Evolutionary conservation across 2,888 invertebrate species (phyloP).

Genomic region (Cataglyphis cursor): DNA sequence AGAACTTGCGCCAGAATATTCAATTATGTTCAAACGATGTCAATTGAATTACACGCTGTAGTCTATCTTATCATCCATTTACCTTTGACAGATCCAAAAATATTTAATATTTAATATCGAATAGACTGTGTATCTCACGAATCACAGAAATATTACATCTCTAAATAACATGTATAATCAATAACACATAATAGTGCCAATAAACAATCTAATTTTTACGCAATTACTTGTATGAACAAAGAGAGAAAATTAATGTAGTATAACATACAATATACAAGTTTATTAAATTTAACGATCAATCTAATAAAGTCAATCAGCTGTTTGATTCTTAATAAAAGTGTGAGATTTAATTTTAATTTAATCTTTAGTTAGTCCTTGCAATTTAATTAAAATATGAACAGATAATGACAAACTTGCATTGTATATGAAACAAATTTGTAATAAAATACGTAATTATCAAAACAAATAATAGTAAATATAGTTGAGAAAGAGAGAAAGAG

Average conservation of each 20-base stretch:
- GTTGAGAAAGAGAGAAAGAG: background rate
- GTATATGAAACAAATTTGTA: background rate
- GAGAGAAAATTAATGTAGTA: background rate
- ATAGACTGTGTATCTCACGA: no score
- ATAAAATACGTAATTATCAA: background rate
- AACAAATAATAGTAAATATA: background rate
- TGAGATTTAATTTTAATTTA: background rate
- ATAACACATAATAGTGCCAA: background rate
- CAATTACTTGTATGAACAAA: background rate
- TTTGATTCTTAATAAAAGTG: background rate
- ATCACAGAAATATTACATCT: background rate
- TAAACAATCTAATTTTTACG: background rate
- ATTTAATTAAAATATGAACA: background rate
- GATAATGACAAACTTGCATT: background rate
- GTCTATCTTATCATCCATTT: conserved; percentile 23
- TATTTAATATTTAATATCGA: conserved; percentile 25
- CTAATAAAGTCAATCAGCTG: background rate
- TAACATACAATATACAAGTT: background rate
- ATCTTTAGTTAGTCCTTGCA: background rate
- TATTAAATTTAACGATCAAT: background rate
- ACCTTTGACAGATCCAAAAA: conserved; percentile 18
- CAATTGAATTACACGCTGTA: conserved; percentile 9
- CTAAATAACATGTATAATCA: background rate
- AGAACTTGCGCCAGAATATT: background rate
- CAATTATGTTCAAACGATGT: conserved; percentile 25